phyloP scores from a whole-genome alignment of 2,113 vertebrate species.

The Hippolais icterina region DNA sequence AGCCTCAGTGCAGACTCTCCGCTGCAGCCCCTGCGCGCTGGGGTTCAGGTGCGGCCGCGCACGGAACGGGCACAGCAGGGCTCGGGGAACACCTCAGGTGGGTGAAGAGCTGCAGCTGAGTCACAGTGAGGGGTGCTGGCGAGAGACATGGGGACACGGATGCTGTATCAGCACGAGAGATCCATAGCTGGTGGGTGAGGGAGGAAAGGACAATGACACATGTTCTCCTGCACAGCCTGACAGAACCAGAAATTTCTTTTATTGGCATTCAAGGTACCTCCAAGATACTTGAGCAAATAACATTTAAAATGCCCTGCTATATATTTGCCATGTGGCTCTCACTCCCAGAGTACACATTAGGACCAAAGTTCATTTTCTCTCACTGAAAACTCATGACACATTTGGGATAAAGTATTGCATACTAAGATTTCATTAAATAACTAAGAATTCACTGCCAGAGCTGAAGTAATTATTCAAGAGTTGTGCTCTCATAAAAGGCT shows the following conservation, averaged over 20 bases:
- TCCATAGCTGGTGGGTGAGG: fast-evolving
- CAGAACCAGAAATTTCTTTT: not conserved
- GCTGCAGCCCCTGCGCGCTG: fast-evolving
- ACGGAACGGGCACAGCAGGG: not conserved
- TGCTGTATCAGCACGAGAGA: not conserved
- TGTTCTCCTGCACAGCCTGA: not conserved
- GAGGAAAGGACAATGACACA: not conserved
- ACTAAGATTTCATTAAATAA: constrained; percentile 16
- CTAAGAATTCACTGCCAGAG: not conserved
- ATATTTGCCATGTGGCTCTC: not conserved
- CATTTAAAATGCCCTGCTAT: not conserved
- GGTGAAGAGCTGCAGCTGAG: not conserved
- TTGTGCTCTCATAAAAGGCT: not conserved
- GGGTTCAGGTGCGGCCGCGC: fast-evolving
- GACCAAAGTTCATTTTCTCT: constrained; percentile 9
- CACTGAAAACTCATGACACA: not conserved
- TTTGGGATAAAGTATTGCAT: not conserved
- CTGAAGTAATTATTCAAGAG: not conserved
- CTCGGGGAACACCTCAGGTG: fast-evolving
- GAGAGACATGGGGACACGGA: fast-evolving
- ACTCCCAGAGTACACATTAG: not conserved
- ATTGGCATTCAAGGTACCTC: not conserved
- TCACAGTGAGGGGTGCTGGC: not conserved
- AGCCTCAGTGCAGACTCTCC: fast-evolving
- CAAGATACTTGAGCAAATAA: not conserved